Conservation (phyloP, 2,113 vertebrate genomes). For the Rallus limicola region DNA sequence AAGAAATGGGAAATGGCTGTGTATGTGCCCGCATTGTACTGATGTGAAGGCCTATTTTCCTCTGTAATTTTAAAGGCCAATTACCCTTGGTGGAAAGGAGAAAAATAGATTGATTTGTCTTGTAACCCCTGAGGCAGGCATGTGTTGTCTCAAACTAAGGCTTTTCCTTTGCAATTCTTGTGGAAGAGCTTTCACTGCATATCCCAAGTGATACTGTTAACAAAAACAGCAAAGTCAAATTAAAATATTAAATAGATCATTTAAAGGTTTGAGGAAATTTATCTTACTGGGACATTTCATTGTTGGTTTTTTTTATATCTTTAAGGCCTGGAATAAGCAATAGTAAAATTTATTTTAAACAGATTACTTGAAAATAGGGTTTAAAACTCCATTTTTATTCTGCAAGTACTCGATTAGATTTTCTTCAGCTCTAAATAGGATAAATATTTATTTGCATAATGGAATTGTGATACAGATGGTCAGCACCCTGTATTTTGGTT, state of each 20-base stretch:
- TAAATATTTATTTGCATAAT: slow-evolving; percentile 5
- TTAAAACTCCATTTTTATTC: slow-evolving; percentile 15
- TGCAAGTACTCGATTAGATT: slow-evolving; percentile 3
- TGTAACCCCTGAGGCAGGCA: slow-evolving; percentile 62
- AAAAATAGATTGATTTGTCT: slow-evolving; percentile 71
- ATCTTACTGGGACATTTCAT: not conserved
- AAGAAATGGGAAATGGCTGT: slow-evolving; percentile 44
- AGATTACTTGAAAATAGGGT: not conserved
- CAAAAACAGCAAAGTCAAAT: slow-evolving; percentile 37
- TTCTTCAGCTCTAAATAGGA: not conserved
- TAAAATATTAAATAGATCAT: slow-evolving; percentile 27
- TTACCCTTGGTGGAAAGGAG: slow-evolving; percentile 71
- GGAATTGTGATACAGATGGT: not conserved
- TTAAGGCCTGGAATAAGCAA: not conserved
- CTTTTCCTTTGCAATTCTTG: slow-evolving; percentile 2
- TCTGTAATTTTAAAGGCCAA: slow-evolving; percentile 67
- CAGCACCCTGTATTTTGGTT: not conserved
- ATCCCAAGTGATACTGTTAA: slow-evolving; percentile 22
- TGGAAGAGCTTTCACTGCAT: slow-evolving; percentile 43
- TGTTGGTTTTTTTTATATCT: not conserved
- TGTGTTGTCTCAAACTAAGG: slow-evolving; percentile 52
- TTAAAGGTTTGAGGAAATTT: not conserved
- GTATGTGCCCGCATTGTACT: slow-evolving; percentile 9
- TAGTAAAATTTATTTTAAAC: not conserved
- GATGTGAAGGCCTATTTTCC: slow-evolving; percentile 43